Base-by-base conservation (phyloP, 2,113 vertebrate species). In the Stegastes partitus region DNA sequence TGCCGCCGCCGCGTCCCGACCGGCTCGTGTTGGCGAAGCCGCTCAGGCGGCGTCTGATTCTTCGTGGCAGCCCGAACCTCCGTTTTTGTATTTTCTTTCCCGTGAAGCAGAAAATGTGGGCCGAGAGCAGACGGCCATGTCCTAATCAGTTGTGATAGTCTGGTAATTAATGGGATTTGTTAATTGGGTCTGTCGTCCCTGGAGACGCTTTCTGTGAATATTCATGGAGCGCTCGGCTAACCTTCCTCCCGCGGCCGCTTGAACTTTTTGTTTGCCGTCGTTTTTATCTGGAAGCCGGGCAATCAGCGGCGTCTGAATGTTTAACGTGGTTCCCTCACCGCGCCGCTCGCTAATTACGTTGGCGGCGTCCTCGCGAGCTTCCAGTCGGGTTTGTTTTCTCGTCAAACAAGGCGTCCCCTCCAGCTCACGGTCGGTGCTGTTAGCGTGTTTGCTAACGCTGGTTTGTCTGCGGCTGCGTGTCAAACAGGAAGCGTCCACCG, bases 121-220 rank as follows among this genome's bases (percentile, higher is more conserved):
- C 89, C 81, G 73, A 50, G 67, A 91, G 90, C 90, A 89, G 82
- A 84, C 81, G 68, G 83, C 89, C 91, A 75, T 83, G 77, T 87
- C 74, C 87, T 93, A 93, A 94, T 93, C 89, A 87, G 87, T 84
- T 93, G 91, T 90, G 92, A 93, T 91, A 84, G 91, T 92, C 81
- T 90, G 66, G 63, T 93, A 93, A 94, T 93, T 93, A 94, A 94
- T 91, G 80, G 85, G 88, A 93, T 92, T 90, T 92, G 90, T 90
- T 94, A 94, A 94, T 94, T 94, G 89, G 91, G 84, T 92, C 89
- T 88, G 72, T 76, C 61, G 26, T 89, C 92, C 86, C 82, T n/a
- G 5, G 81, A 74, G 89, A 88, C 25, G 61, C 75, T 80, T 66
- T 73, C 85, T 79, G 85, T 85, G 91, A 91, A 89, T 91, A 87